Percentiles rank a stretch among this genome's conserved stretches.
These are phyloP conservation scores for Mus spretus DNA, from an alignment of 2,797 vertebrate species.

Conservation along the genomic window DNA sequence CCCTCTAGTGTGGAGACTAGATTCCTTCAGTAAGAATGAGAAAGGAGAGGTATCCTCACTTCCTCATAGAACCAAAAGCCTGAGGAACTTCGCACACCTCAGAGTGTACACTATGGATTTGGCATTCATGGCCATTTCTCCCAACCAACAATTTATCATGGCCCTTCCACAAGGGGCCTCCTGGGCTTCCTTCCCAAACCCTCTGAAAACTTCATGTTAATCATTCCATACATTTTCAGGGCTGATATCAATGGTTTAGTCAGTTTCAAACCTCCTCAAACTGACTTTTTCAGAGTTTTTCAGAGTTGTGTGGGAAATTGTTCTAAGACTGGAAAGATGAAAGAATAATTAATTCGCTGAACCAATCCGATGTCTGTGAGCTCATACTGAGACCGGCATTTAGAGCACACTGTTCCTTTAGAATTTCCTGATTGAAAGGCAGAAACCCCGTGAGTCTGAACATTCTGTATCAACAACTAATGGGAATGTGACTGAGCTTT, in stretches of 20 bases:
- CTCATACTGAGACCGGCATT: constrained; percentile 28
- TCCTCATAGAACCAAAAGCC: not conserved
- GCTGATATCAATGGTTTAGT: constrained; percentile 45
- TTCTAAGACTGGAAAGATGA: constrained; percentile 53
- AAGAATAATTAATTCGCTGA: constrained; percentile 67
- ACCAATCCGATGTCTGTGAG: constrained; percentile 25
- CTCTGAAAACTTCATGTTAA: constrained; percentile 40
- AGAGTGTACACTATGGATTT: not conserved
- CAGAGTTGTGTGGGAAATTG: constrained; percentile 43
- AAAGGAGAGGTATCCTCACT: not conserved
- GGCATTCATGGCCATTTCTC: constrained; percentile 25
- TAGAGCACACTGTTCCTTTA: constrained; percentile 41
- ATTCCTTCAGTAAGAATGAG: constrained; percentile 1
- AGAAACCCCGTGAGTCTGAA: constrained; percentile 45
- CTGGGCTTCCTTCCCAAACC: constrained; percentile 43
- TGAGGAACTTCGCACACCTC: constrained; percentile 38
- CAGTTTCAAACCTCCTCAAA: constrained; percentile 56
- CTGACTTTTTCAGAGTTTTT: constrained; percentile 33
- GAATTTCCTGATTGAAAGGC: constrained; percentile 56
- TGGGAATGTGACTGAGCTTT: constrained; percentile 50
- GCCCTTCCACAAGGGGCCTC: constrained; percentile 15
- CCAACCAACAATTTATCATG: constrained; percentile 12
- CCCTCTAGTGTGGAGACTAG: not conserved
- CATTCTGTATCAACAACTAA: constrained; percentile 39
- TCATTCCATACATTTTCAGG: constrained; percentile 54